Percentiles rank a stretch among this genome's conserved stretches.
These are phyloP conservation scores for Maniola hyperantus DNA, from an alignment of 2,888 invertebrate species.

Conservation along the genomic window DNA sequence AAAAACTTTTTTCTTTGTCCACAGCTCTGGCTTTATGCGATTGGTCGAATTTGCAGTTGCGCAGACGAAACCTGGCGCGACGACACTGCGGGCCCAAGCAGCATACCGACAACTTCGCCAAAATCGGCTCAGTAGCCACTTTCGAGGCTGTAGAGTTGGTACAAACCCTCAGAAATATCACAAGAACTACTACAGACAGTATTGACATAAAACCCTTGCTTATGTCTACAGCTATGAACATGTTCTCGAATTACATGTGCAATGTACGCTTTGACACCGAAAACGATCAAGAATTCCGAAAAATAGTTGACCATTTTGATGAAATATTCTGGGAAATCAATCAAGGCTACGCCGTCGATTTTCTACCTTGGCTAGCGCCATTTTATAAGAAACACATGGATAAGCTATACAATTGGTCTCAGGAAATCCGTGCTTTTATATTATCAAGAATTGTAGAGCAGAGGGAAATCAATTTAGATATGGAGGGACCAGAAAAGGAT, in stretches of 20 bases:
- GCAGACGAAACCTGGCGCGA: slow-evolving; percentile 89
- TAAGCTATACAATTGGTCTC: slow-evolving; percentile 86
- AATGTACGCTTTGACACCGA: slow-evolving; percentile 88
- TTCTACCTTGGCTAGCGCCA: slow-evolving; percentile 90
- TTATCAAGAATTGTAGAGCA: slow-evolving; percentile 86
- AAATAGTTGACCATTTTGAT: slow-evolving; percentile 88
- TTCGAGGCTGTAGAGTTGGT: slow-evolving; percentile 85
- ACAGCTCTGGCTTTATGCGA: slow-evolving; percentile 93
- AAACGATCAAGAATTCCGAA: slow-evolving; percentile 84
- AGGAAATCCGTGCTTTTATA: slow-evolving; percentile 88
- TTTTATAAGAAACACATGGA: slow-evolving; percentile 87
- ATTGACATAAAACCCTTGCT: slow-evolving; percentile 87
- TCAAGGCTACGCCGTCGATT: slow-evolving; percentile 93
- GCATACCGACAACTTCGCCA: slow-evolving; percentile 86
- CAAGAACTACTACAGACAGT: slow-evolving; percentile 59
- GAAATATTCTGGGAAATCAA: slow-evolving; percentile 96
- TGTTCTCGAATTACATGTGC: slow-evolving; percentile 94
- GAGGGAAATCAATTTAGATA: slow-evolving; percentile 79
- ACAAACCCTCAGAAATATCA: slow-evolving; percentile 75
- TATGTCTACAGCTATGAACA: slow-evolving; percentile 89
- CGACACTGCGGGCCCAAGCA: slow-evolving; percentile 91
- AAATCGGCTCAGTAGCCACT: slow-evolving; percentile 87
- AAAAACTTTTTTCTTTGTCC: slow-evolving; percentile 54
- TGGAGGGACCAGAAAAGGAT: slow-evolving; percentile 85
- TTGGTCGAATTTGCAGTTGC: slow-evolving; percentile 92